Base-by-base conservation (phyloP, 37 sponge, comb jelly and placozoan genomes). In the Crambe crambe region DNA sequence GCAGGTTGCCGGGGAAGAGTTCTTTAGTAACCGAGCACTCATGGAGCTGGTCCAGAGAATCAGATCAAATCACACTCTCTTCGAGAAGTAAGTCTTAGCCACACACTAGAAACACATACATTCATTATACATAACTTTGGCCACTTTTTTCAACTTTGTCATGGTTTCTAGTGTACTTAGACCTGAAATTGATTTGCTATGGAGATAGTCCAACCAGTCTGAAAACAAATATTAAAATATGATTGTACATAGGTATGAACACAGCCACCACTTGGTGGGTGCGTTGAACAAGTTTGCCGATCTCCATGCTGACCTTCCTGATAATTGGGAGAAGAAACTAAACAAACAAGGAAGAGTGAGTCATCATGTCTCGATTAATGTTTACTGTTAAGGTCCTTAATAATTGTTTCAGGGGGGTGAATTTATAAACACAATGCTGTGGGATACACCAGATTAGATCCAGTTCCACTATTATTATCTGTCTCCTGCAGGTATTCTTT, bases 281-380 rank as follows among this genome's bases (percentile, higher is more conserved):
- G 73, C 89, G 36, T 80, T 89, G 31, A 94, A 94, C 70, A 79
- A 35, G 70, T 83, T 94, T 80, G 87, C 88, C 1, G 87, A 86
- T 67, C 39, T 35, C 1, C 37, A 34, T 21, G 81, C 83, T 2
- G 90, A 89, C 37, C 66, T 94, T 22, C 94, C 94, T 0, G 47
- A 79, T 0, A 88, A 72, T 10, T 94, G 94, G 94, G 94, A 94
- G 80, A 89, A 76, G 73, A 94, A 94, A 74, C 83, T 94, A 12
- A 92, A 84, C 85, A 74, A 70, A 39, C 71, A 92, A 39, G 92
- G 92, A 32, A 87, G 77, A 80, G 91, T 86, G n/a, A 41, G 75
- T 9, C 18, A 3, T 4, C 17, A 22, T 15, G 15, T 51, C 54
- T 51, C 9, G 54, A n/a, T n/a, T n/a, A n/a, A n/a, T n/a, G n/a